Conservation (phyloP, 2,888 invertebrate genomes). For the Euzophera pinguis region DNA sequence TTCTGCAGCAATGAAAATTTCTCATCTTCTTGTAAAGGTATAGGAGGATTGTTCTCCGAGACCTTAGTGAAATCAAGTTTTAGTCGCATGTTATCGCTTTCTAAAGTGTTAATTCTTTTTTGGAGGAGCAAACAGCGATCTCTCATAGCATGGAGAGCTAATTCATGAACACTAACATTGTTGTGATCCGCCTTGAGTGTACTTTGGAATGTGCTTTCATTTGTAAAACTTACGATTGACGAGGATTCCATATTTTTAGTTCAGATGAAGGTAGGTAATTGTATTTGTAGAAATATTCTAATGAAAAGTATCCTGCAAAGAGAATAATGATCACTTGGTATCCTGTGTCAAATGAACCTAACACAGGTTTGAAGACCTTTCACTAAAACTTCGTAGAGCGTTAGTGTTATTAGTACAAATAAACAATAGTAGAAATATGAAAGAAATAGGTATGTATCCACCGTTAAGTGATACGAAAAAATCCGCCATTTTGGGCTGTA, state of each 20-base stretch:
- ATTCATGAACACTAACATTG: constrained; percentile 82
- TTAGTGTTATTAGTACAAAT: too few relatives aligned
- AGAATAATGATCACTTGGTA: too few relatives aligned
- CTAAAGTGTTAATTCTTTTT: constrained; percentile 83
- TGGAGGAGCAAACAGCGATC: constrained; percentile 89
- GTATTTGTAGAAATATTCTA: too few relatives aligned
- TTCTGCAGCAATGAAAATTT: constrained; percentile 78
- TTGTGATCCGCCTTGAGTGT: constrained; percentile 62
- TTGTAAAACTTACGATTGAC: constrained; percentile 71
- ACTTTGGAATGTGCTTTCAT: constrained; percentile 67
- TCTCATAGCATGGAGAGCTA: constrained; percentile 90
- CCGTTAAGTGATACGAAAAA: too few relatives aligned
- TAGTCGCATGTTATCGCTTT: constrained; percentile 87
- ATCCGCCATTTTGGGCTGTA: too few relatives aligned
- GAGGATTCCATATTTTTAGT: constrained; percentile 57
- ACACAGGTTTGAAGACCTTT: too few relatives aligned
- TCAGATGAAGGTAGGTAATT: too few relatives aligned
- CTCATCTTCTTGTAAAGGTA: constrained; percentile 65
- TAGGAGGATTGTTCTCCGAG: constrained; percentile 44
- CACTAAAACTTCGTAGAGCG: too few relatives aligned
- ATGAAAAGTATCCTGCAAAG: too few relatives aligned
- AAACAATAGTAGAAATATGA: too few relatives aligned
- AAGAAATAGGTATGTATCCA: too few relatives aligned
- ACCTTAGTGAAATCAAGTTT: constrained; percentile 56
- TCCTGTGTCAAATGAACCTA: too few relatives aligned